Percentiles rank a stretch among this genome's conserved stretches.
Conservation (phyloP, 2,888 invertebrate species). For the Apotomis turbidana region DNA sequence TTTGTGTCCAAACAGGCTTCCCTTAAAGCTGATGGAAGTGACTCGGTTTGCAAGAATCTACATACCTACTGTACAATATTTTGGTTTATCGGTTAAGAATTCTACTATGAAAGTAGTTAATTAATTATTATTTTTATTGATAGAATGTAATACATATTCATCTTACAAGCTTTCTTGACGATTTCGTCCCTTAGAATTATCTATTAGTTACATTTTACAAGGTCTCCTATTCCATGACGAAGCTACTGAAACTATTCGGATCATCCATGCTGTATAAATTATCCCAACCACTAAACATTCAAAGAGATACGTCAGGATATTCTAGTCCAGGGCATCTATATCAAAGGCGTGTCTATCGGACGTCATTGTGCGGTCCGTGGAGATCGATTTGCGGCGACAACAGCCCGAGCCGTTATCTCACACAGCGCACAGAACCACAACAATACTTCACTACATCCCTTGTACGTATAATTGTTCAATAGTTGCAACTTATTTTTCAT, state of each 20-base stretch:
- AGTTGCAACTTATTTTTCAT: too few species aligned
- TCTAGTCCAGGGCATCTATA: neutral
- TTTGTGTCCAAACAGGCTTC: constrained; percentile 12
- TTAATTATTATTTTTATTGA: too few species aligned
- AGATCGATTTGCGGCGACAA: constrained; percentile 43
- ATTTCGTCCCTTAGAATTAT: too few species aligned
- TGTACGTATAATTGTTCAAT: neutral
- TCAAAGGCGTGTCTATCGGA: constrained; percentile 15
- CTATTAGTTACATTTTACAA: too few species aligned
- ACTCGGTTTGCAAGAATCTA: neutral
- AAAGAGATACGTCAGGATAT: neutral
- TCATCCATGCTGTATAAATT: neutral
- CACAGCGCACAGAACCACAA: constrained; percentile 1
- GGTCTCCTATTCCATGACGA: too few species aligned
- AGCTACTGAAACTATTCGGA: neutral
- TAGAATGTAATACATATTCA: too few species aligned
- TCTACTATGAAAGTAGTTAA: too few species aligned
- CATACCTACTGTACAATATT: too few species aligned
- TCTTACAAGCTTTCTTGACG: too few species aligned
- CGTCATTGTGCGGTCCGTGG: constrained; percentile 50
- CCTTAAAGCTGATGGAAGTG: constrained; percentile 8
- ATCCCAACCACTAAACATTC: neutral
- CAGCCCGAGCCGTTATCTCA: constrained; percentile 4
- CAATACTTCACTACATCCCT: neutral
- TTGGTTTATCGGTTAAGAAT: too few species aligned